A percentile compares a stretch with the other conserved stretches of the same genome.
phyloP scores from a whole-genome alignment of 2,888 invertebrate species.

The Drosophila borborema region DNA sequence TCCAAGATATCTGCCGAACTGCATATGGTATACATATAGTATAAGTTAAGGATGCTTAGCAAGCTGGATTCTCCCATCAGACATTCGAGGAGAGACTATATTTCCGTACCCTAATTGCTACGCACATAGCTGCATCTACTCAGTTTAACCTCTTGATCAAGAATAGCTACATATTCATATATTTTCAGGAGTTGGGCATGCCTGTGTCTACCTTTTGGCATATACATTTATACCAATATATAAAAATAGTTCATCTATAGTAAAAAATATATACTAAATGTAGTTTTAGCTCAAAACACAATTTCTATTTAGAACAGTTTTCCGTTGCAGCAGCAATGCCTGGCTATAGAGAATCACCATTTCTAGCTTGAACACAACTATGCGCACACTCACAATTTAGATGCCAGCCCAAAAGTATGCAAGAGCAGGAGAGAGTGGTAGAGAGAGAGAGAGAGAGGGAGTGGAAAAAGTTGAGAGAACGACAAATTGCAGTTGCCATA shows the following conservation, averaged over 20 bases:
- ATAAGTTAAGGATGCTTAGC: too few relatives aligned
- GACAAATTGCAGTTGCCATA: background rate
- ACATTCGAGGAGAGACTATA: too few relatives aligned
- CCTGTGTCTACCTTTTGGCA: too few relatives aligned
- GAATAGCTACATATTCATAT: too few relatives aligned
- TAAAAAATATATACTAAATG: background rate
- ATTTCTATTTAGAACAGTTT: background rate
- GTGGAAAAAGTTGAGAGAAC: background rate
- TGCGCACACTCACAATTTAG: background rate
- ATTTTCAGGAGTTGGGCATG: too few relatives aligned
- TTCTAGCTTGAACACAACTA: background rate
- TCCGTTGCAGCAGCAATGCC: background rate
- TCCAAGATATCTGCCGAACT: too few relatives aligned
- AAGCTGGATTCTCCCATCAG: too few relatives aligned
- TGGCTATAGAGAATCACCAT: background rate
- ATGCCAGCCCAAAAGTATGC: constrained; percentile 47
- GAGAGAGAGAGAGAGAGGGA: background rate
- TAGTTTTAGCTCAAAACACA: background rate
- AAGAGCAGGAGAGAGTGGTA: background rate
- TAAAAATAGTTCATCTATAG: background rate
- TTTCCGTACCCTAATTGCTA: too few relatives aligned
- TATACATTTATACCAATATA: background rate
- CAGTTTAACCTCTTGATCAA: too few relatives aligned
- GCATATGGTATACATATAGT: too few relatives aligned
- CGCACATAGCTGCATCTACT: too few relatives aligned